A percentile compares a stretch with the other conserved stretches of the same genome.
Conservation (phyloP, 1,140 invertebrate genomes). For the Drosophila novamexicana region DNA sequence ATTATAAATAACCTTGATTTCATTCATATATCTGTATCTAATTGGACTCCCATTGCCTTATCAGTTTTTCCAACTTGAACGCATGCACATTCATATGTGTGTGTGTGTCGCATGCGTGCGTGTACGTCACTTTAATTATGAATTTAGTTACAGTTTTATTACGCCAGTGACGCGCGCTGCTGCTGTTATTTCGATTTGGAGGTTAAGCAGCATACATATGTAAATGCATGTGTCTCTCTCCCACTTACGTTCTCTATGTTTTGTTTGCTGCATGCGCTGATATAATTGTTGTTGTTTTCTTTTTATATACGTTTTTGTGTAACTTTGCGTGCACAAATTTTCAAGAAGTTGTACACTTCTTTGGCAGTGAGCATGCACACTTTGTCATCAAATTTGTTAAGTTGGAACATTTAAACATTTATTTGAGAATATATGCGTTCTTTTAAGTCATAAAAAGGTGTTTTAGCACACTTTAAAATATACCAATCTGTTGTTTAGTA, state of each 20-base stretch:
- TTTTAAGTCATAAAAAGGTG: too few species aligned
- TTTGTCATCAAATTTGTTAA: background rate
- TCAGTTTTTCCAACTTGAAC: constrained; percentile 9
- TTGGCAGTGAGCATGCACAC: background rate
- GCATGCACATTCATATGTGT: background rate
- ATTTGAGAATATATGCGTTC: too few species aligned
- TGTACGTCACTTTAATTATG: constrained; percentile 55
- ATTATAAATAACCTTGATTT: constrained; percentile 36
- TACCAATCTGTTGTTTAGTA: too few species aligned
- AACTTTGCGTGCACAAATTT: constrained; percentile 71
- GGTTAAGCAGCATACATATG: constrained; percentile 47
- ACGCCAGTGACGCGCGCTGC: constrained; percentile 44
- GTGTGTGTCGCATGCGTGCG: background rate
- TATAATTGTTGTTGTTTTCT: constrained; percentile 2
- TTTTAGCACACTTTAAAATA: too few species aligned
- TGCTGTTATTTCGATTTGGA: constrained; percentile 68
- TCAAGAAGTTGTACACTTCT: constrained; percentile 34
- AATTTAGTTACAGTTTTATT: constrained; percentile 57
- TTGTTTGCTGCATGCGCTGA: constrained; percentile 33
- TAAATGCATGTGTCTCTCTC: constrained; percentile 37
- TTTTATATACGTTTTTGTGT: constrained; percentile 48
- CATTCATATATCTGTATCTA: constrained; percentile 15
- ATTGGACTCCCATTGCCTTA: constrained; percentile 3
- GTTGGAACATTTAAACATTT: too few species aligned
- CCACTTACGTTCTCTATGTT: constrained; percentile 21